Conservation (phyloP, 2,113 vertebrate species). For the Osmerus eperlanus region DNA sequence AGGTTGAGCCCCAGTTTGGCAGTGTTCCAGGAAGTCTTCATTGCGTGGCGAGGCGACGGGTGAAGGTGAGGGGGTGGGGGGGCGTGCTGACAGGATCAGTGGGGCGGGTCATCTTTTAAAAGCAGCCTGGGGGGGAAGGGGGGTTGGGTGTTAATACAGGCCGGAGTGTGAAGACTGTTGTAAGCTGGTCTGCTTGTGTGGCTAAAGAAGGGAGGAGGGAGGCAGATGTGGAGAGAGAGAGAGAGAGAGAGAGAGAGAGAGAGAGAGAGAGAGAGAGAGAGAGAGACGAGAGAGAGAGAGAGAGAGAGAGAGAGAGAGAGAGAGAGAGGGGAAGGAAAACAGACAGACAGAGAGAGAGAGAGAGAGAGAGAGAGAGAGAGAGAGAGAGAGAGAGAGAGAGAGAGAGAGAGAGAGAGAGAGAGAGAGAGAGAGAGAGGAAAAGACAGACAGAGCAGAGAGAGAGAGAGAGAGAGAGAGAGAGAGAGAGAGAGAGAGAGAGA, state of each 20-base stretch:
- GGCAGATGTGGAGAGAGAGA: background rate
- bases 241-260: background rate
- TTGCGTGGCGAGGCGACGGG: slow-evolving; percentile 41
- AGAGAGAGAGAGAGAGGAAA: no score
- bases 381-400: background rate
- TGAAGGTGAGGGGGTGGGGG: slow-evolving; percentile 17
- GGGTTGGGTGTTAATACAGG: slow-evolving; percentile 24
- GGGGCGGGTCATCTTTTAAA: slow-evolving; percentile 16
- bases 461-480: background rate
- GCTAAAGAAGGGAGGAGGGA: background rate
- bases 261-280: background rate
- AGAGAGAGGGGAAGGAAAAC: no score
- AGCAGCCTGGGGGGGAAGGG: slow-evolving; percentile 34
- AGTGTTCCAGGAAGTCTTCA: slow-evolving; percentile 12
- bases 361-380: no score
- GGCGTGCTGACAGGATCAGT: slow-evolving; percentile 7
- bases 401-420: background rate
- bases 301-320: background rate
- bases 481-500: background rate
- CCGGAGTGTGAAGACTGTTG: background rate
- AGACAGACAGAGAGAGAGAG: no score
- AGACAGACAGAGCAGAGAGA: no score
- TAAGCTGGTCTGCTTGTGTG: background rate
- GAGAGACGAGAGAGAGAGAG: background rate
- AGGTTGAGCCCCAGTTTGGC: slow-evolving; percentile 7